A percentile compares a stretch with the other conserved stretches of the same genome.
These are phyloP conservation scores for Diaperis boleti DNA, from an alignment of 2,888 invertebrate genomes.

Conservation along the genomic window DNA sequence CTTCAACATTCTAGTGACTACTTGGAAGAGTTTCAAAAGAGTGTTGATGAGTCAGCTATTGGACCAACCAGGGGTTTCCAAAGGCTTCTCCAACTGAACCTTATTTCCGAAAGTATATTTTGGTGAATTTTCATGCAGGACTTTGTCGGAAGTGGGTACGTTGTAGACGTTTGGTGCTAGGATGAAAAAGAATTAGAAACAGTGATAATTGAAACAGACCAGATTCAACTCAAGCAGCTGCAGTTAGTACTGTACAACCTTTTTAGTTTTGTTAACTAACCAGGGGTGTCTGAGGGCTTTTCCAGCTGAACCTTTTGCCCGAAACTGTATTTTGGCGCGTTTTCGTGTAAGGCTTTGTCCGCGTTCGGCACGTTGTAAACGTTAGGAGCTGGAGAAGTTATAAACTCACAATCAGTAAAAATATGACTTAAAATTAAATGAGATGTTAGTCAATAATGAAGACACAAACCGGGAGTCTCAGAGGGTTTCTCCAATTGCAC, in stretches of 20 bases:
- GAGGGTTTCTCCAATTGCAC: conserved; percentile 70
- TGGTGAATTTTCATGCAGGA: conserved; percentile 70
- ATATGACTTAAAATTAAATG: too few relatives aligned
- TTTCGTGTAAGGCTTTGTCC: conserved; percentile 64
- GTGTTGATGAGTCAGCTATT: conserved; percentile 50
- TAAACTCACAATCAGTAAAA: too few relatives aligned
- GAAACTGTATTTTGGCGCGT: conserved; percentile 72
- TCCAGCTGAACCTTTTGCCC: conserved; percentile 68
- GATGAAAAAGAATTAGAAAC: conserved; percentile 67
- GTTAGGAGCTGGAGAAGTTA: conserved; percentile 51
- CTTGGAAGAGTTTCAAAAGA: too few relatives aligned
- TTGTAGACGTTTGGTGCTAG: conserved; percentile 68
- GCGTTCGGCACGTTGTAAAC: conserved; percentile 72
- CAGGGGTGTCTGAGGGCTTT: conserved; percentile 70
- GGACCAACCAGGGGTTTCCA: conserved; percentile 73
- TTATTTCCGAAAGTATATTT: conserved; percentile 78
- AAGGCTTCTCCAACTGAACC: conserved; percentile 70
- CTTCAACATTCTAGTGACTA: too few relatives aligned
- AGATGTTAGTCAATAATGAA: conserved; percentile 53
- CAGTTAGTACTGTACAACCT: background rate
- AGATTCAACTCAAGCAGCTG: background rate
- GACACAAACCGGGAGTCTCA: conserved; percentile 71
- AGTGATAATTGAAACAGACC: background rate
- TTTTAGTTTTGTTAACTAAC: conserved; percentile 58
- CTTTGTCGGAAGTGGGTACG: conserved; percentile 70